Evolutionary conservation across 1,140 invertebrate species (phyloP).

Genomic region (Drosophila jambulina): DNA sequence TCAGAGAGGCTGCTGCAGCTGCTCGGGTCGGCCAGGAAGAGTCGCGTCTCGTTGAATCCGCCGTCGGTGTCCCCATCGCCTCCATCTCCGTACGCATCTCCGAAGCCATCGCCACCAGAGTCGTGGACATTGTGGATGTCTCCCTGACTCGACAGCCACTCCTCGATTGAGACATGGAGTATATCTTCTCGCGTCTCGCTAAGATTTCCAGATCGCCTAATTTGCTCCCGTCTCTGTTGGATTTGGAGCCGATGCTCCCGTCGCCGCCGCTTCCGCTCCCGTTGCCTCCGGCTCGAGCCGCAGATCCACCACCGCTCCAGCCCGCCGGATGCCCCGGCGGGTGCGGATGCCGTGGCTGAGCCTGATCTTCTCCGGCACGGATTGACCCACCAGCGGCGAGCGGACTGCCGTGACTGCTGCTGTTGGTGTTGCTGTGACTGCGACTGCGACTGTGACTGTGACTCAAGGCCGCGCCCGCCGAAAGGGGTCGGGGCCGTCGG

Average conservation of each 20-base stretch:
- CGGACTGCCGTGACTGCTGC: slow-evolving; percentile 72
- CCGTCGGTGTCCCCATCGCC: slow-evolving; percentile 31
- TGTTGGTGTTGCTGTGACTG: slow-evolving; percentile 71
- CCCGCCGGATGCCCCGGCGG: slow-evolving; percentile 47
- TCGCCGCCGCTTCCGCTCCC: slow-evolving; percentile 65
- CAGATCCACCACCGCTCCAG: slow-evolving; percentile 85
- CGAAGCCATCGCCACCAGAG: slow-evolving; percentile 52
- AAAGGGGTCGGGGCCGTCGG: slow-evolving; percentile 75
- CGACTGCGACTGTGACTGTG: slow-evolving; percentile 21
- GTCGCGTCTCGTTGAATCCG: slow-evolving; percentile 50
- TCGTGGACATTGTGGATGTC: slow-evolving; percentile 53
- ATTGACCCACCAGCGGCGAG: slow-evolving; percentile 71
- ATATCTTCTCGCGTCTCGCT: slow-evolving; percentile 85
- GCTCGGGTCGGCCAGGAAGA: slow-evolving; percentile 73
- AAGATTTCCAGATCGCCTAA: slow-evolving; percentile 85
- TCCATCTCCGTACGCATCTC: slow-evolving; percentile 34
- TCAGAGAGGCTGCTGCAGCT: slow-evolving; percentile 77
- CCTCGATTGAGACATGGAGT: slow-evolving; percentile 85
- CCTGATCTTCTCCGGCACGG: slow-evolving; percentile 60
- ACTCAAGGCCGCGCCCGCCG: slow-evolving; percentile 31
- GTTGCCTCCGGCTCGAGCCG: slow-evolving; percentile 65
- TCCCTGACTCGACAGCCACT: slow-evolving; percentile 83
- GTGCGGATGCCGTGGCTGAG: slow-evolving; percentile 64
- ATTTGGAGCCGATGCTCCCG: slow-evolving; percentile 73
- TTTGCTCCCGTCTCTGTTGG: slow-evolving; percentile 80